Base-by-base conservation (phyloP, 1,140 invertebrate genomes). In the Papilio xuthus region DNA sequence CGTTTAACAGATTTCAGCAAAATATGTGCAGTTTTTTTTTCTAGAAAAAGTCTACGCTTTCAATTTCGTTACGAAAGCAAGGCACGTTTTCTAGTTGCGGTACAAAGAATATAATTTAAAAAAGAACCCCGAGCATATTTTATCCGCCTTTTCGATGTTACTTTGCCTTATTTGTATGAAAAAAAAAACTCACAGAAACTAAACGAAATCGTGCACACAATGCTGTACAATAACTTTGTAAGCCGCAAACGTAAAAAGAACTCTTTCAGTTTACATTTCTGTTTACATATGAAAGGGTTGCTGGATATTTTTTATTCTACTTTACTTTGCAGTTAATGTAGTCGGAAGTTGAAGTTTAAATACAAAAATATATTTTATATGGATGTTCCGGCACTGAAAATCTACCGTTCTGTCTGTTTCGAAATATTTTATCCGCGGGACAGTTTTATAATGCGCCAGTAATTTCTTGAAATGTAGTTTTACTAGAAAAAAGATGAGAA, bases 91-190 rank as follows among this genome's bases (percentile, higher is more conserved):
- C 71, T 44, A 23, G 23, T 47, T 26, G 71, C 71, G 71, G 71
- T 73, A 73, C 71, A 73, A 73, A 73, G 71, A 42, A 23, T n/a
- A 73, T 73, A 50, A 73, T 73, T 73, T 73, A 44, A 73, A 73
- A 73, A 73, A 73, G 41, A 13, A 73, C 37, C 71, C 71, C 42
- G 12, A 73, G 41, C 42, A 73, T 73, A 73, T 73, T 73, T 47
- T 73, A 73, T 73, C 71, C 71, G 71, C 71, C 71, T 73, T 73
- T 73, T 73, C 50, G 71, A 73, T 73, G 71, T 73, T 73, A 42
- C 71, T 73, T 73, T 73, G 41, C 42, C 71, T n/a, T 73, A 44
- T 73, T 73, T 73, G 71, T 47, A 42, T 44, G 67, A 32, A 69
- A 44, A 72, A n/a, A 71, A 73, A 73, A 73, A 20, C 71, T 73